Evolutionary conservation across 1,140 invertebrate species (phyloP), one percentile per base, ranked within the genome.

Genomic region (Coelopa frigida): DNA sequence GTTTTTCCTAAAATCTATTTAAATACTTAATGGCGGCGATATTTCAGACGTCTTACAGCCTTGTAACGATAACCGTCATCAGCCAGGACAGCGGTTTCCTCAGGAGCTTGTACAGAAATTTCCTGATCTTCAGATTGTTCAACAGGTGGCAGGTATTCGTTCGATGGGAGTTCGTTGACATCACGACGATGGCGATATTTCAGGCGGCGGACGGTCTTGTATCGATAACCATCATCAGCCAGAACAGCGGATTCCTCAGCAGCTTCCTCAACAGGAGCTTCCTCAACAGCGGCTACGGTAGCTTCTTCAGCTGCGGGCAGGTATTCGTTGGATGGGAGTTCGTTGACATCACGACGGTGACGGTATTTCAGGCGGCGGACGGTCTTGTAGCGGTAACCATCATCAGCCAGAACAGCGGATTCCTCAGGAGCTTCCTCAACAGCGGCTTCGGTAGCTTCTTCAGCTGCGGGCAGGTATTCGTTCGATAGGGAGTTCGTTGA

Each of bases 131-230:
- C 56, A 26, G 55, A 56, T 22, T 56, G 61, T 29, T 59, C 58
- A 53, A 58, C 57, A 29, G 61, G 61, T 20, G 61, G 61, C 55
- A 64, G 51, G 44, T 64, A 62, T 21, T 64, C 58, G 12, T 46
- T 42, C 4, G 58, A 38, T 2, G 47, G 47, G 3, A 58, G 35
- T 37, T 61, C 58, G 44, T 31, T 55, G 10, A 59, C 58, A 49
- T 61, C 58, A 47, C 58, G 58, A 53, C 58, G 56, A 11, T 29
- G 57, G 44, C 58, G 58, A 33, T 54, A 51, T 23, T 48, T 50
- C 22, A 55, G 46, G 3, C 58, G 40, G 31, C 18, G 53, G 21
- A 57, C 52, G 11, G 56, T 51, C 33, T 59, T 58, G 50, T 58
- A 58, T 44, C 52, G 53, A 46, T 58, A 58, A 12, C 56, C 56